Conservation (phyloP, 2,888 invertebrate genomes). For the Acholoe squamosa region DNA sequence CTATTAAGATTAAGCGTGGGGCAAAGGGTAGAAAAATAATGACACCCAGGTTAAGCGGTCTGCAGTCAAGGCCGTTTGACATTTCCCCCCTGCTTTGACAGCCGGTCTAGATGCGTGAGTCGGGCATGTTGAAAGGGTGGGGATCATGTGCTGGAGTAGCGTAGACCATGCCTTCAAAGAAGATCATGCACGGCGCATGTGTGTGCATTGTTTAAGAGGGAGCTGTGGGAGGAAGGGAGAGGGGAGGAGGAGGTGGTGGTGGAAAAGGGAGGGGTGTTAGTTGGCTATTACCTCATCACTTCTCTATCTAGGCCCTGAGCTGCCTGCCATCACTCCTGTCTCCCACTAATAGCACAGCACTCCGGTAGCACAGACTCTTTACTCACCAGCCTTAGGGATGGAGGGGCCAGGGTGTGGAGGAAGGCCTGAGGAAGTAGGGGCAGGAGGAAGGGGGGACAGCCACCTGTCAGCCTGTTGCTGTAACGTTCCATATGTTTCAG, state of each 20-base stretch:
- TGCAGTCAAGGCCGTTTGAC: conserved; percentile 1
- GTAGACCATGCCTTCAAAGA: neutral
- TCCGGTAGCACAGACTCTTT: too few relatives aligned
- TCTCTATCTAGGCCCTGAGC: neutral
- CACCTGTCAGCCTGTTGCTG: neutral
- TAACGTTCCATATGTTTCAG: conserved; percentile 22
- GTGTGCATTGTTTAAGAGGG: neutral
- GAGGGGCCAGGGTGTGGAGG: too few relatives aligned
- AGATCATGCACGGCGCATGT: neutral
- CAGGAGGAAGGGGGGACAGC: too few relatives aligned
- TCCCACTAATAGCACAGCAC: neutral
- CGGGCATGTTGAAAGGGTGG: neutral
- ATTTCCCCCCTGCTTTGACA: conserved; percentile 29
- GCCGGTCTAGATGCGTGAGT: neutral
- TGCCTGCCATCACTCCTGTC: neutral
- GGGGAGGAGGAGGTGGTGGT: neutral
- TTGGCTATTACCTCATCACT: conserved; percentile 13
- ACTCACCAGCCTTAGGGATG: too few relatives aligned
- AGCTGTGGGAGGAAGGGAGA: neutral
- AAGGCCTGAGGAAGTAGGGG: too few relatives aligned
- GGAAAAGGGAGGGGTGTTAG: neutral
- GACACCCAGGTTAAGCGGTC: neutral
- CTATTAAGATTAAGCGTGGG: neutral
- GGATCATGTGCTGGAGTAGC: neutral
- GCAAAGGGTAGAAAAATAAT: neutral